Base-by-base conservation (phyloP, 2,888 invertebrate species). In the Muscina levida region DNA sequence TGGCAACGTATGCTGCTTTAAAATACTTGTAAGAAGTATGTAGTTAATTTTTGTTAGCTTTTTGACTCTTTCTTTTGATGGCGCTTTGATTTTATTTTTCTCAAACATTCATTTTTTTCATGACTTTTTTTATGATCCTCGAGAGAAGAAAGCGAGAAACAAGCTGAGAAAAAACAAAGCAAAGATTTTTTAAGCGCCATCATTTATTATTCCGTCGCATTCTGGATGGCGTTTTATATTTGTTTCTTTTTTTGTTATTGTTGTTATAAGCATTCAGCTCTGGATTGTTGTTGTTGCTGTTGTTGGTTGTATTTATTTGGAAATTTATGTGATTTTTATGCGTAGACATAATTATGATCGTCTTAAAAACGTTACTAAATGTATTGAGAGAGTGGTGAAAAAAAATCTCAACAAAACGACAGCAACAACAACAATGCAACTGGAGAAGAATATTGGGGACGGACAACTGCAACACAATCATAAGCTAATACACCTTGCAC, bases 241-340 rank as follows among this genome's bases (percentile, higher is more conserved):
- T 77, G 66, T 74, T 6, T 53, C 31, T 74, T 44, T 74, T 74
- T 15, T 31, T 78, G 48, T 72, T 56, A 66, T 72, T 62, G 71
- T 70, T 70, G 68, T 72, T 82, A 17, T 5, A 31, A 31, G 31
- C 8, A 31, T 31, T 8, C 31, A 31, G 8, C 31, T 22, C 24
- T 67, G 53, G 56, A 77, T 56, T 70, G 66, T 76, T 65, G 78
- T 81, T 81, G 51, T 77, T 80, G 70, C 62, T 79, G 56, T 73
- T 19, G 57, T 66, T 71, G 84, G 81, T 82, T 86, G 86, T 86
- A 86, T 85, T 87, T 88, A 86, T 87, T 85, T 86, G 85, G 84
- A 85, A 88, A 88, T 88, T 88, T 88, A 88, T 88, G 88, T 88
- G 88, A 88, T 88, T 88, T 88, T 88, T 88, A 88, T 88, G 88